These are phyloP conservation scores for Hiodon alosoides DNA, from an alignment of 2,113 vertebrate genomes.

Conservation along the genomic window DNA sequence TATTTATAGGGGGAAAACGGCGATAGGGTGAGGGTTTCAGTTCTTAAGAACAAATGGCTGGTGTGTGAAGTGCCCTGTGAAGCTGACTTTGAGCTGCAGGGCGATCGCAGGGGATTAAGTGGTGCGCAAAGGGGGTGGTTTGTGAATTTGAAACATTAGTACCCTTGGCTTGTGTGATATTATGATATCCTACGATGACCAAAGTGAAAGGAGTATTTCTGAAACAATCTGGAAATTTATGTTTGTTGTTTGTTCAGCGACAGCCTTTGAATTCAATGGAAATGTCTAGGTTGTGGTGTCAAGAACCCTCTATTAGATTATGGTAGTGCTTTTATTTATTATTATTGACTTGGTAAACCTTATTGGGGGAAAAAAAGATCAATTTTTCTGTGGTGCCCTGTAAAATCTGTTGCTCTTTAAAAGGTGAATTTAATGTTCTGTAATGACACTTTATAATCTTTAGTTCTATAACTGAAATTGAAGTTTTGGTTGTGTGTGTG, in stretches of 20 bases:
- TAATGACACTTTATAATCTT: too few relatives aligned
- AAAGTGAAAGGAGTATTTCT: slow-evolving; percentile 20
- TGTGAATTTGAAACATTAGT: background rate
- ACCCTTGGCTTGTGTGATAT: slow-evolving; percentile 6
- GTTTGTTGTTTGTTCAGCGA: slow-evolving; percentile 9
- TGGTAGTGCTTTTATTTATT: too few relatives aligned
- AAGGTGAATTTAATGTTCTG: too few relatives aligned
- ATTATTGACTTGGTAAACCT: too few relatives aligned
- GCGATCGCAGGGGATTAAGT: slow-evolving; percentile 6
- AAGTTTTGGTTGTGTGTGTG: background rate
- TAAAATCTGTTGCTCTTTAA: too few relatives aligned
- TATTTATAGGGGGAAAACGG: background rate
- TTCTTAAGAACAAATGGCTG: slow-evolving; percentile 22
- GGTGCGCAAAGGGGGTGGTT: too few relatives aligned
- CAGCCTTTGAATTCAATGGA: background rate
- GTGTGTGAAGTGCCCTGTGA: too few relatives aligned
- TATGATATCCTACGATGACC: slow-evolving; percentile 2
- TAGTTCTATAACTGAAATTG: background rate
- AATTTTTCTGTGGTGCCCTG: too few relatives aligned
- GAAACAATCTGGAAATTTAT: slow-evolving; percentile 26
- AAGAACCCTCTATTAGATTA: too few relatives aligned
- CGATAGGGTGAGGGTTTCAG: slow-evolving; percentile 2
- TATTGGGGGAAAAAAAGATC: too few relatives aligned
- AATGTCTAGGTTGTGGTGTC: background rate
- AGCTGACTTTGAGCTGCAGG: background rate